phyloP scores from a whole-genome alignment of 2,113 vertebrate species.

The Mesocricetus auratus region DNA sequence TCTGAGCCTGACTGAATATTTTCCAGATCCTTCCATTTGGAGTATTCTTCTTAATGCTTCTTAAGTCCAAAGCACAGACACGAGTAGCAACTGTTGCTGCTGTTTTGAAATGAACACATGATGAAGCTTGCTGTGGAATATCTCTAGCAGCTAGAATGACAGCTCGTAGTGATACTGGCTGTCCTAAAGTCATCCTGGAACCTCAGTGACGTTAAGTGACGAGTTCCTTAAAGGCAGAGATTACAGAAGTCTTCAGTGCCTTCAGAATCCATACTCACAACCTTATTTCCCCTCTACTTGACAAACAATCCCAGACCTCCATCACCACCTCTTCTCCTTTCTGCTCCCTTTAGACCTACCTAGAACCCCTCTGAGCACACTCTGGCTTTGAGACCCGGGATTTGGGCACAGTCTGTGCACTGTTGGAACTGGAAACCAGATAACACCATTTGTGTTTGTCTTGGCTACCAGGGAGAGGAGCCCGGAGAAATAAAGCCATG shows the following conservation, averaged over 20 bases:
- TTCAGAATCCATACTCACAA: neutral
- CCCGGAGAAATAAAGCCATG: slow-evolving; percentile 72
- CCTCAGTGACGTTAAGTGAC: neutral
- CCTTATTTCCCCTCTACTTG: neutral
- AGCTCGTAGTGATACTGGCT: neutral
- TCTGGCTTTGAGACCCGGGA: slow-evolving; percentile 61
- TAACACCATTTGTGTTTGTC: slow-evolving; percentile 80
- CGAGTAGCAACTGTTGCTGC: neutral
- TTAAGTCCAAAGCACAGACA: neutral
- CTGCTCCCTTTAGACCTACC: slow-evolving; percentile 64
- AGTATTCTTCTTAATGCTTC: slow-evolving; percentile 37
- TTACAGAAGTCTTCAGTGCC: slow-evolving; percentile 37
- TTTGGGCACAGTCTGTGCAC: slow-evolving; percentile 52
- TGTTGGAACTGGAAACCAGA: slow-evolving; percentile 78
- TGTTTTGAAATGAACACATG: slow-evolving; percentile 50
- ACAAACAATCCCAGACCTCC: slow-evolving; percentile 55
- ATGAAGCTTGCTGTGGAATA: neutral
- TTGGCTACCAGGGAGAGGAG: slow-evolving; percentile 82
- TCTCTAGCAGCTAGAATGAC: neutral
- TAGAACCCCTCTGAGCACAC: slow-evolving; percentile 24
- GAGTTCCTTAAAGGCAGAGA: slow-evolving; percentile 57
- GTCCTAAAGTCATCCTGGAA: neutral
- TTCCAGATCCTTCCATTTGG: neutral
- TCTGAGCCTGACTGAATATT: neutral
- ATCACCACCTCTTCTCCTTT: slow-evolving; percentile 56